These are phyloP conservation scores for Dermolepida albohirtum DNA, from an alignment of 2,888 invertebrate genomes.

Conservation along the genomic window DNA sequence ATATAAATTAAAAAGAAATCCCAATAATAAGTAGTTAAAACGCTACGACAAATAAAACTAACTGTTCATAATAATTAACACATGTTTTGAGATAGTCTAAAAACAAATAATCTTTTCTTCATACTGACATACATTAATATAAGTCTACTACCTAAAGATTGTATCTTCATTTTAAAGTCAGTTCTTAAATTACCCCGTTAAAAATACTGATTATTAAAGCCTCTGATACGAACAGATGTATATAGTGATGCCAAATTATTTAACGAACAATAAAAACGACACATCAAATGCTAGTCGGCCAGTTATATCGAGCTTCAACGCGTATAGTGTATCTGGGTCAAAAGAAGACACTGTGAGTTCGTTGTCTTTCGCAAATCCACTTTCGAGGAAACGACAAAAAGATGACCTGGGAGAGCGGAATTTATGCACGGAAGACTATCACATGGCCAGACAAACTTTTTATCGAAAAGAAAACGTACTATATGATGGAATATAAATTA, in stretches of 20 bases:
- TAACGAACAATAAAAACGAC: constrained; percentile 28
- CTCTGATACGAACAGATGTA: neutral
- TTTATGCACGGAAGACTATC: constrained; percentile 43
- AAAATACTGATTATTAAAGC: neutral
- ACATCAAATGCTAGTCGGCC: constrained; percentile 31
- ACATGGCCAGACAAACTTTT: constrained; percentile 47
- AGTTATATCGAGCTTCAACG: constrained; percentile 19
- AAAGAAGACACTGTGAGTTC: constrained; percentile 4
- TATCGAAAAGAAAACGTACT: constrained; percentile 48
- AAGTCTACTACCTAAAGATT: no score
- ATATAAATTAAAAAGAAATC: no score
- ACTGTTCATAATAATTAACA: no score
- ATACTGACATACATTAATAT: no score
- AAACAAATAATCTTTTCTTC: no score
- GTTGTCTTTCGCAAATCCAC: neutral
- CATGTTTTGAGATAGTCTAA: no score
- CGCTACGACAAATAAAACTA: no score
- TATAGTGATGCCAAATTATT: constrained; percentile 23
- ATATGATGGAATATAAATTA: constrained; percentile 47
- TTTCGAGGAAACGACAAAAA: neutral
- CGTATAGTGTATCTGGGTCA: constrained; percentile 7
- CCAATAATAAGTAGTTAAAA: no score
- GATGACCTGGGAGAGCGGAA: constrained; percentile 29
- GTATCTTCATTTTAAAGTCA: no score
- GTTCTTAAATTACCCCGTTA: no score